Conservation (phyloP, 1,140 invertebrate species). For the Delia radicum region DNA sequence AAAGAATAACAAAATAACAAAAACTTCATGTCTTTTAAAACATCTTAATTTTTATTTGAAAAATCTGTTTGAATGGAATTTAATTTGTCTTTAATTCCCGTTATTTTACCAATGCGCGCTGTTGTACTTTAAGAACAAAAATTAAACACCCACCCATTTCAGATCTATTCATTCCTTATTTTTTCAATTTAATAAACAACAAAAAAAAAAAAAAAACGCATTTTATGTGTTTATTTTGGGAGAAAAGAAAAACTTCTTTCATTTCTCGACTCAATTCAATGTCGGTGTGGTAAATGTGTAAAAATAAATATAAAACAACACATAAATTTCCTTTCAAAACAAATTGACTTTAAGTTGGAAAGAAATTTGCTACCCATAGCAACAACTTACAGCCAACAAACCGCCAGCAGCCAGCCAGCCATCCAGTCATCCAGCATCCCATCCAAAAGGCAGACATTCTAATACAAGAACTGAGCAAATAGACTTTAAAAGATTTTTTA, state of each 20-base stretch:
- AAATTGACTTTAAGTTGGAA: not conserved
- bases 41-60: not conserved
- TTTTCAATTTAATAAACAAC: not conserved
- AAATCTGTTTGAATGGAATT: not conserved
- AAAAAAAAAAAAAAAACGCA: no score
- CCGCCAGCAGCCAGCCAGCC: not conserved
- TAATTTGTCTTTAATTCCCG: not conserved
- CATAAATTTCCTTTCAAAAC: not conserved
- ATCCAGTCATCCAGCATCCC: not conserved
- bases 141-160: not conserved
- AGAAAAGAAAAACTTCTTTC: not conserved
- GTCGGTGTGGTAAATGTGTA: not conserved
- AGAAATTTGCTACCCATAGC: not conserved
- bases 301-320: not conserved
- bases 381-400: not conserved
- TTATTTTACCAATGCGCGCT: not conserved
- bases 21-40: not conserved
- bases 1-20: no score
- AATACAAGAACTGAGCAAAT: not conserved
- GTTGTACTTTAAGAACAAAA: not conserved
- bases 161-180: no score
- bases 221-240: not conserved
- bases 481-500: not conserved
- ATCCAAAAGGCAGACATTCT: not conserved
- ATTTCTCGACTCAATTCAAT: not conserved